Base-by-base conservation (phyloP, 2,113 vertebrate species). In the Grantiella picta region DNA sequence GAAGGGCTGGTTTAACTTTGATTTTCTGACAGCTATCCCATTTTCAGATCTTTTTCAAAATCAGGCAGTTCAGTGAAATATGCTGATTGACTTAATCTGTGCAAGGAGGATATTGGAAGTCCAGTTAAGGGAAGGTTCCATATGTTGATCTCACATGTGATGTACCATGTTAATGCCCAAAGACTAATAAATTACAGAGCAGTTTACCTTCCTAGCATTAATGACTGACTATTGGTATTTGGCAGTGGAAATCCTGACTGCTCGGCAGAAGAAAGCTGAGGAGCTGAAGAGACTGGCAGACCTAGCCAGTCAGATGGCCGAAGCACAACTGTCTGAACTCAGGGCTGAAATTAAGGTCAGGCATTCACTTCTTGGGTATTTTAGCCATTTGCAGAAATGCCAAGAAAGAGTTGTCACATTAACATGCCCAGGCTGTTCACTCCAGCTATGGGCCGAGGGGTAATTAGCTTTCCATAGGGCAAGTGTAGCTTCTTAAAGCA, bases 341-440 rank as follows among this genome's bases (percentile, higher is more conserved):
- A 97, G 98, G 95, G 98, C 98, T 45, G 98, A 98, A 97, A 98
- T 98, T 91, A 98, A 98, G 98, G 98, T 98, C 78, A 94, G 97
- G 57, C 82, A 20, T 89, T 94, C 16, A 15, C 69, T 93, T 91
- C 78, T 92, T 52, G 28, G 14, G 9, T 66, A 8, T 92, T 86
- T 69, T 59, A 68, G 47, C 52, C 28, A 17, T 75, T 45, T 53
- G 23, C 27, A 45, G 45, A 57, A 73, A 45, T 42, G 54, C 57
- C 16, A 27, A 38, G 52, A n/a, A 52, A 36, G 50, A 44, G 54
- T 21, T 92, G 64, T 86, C 57, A 18, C 3, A 5, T 47, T 78
- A 66, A 44, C 4, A 1, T 45, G 29, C 18, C 23, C 56, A 80
- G 47, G 54, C 29, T 86, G 25, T 73, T 90, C n/a, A 18, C 72